Evolutionary conservation across 2,888 invertebrate genomes (phyloP).

Genomic region (Spisula solida): DNA sequence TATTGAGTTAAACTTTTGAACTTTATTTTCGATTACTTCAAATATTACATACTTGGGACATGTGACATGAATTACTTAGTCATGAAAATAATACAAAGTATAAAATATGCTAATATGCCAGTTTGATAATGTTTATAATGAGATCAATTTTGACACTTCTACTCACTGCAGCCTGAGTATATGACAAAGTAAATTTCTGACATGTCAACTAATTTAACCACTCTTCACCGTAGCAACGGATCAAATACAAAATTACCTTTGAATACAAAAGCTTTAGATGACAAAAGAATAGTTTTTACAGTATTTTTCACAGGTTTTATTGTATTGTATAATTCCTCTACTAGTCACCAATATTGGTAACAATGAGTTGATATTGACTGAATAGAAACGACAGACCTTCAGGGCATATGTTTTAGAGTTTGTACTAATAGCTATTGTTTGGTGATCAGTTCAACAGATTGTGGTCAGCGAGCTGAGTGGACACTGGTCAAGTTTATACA

Average conservation of each 20-base stretch:
- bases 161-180: conserved; percentile 24
- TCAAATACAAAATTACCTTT: conserved; percentile 33
- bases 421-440: conserved; percentile 57
- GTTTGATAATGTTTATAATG: conserved; percentile 1
- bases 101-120: no score
- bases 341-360: conserved; percentile 31
- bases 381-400: conserved; percentile 38
- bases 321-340: conserved; percentile 48
- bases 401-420: conserved; percentile 48
- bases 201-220: conserved; percentile 40
- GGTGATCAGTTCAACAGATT: conserved; percentile 47
- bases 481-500: conserved; percentile 51
- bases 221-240: conserved; percentile 49
- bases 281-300: conserved; percentile 52
- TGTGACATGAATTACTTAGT: neutral
- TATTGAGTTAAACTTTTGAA: conserved; percentile 25
- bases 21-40: conserved; percentile 26
- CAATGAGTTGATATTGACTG: conserved; percentile 49
- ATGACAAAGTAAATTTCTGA: conserved; percentile 11
- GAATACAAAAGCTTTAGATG: conserved; percentile 34
- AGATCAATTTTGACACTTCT: conserved; percentile 41
- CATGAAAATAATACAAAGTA: neutral
- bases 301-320: conserved; percentile 67
- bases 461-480: conserved; percentile 44
- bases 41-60: neutral